phyloP scores from a whole-genome alignment of 1,140 invertebrate genomes.

The Drosophila nasuta region DNA sequence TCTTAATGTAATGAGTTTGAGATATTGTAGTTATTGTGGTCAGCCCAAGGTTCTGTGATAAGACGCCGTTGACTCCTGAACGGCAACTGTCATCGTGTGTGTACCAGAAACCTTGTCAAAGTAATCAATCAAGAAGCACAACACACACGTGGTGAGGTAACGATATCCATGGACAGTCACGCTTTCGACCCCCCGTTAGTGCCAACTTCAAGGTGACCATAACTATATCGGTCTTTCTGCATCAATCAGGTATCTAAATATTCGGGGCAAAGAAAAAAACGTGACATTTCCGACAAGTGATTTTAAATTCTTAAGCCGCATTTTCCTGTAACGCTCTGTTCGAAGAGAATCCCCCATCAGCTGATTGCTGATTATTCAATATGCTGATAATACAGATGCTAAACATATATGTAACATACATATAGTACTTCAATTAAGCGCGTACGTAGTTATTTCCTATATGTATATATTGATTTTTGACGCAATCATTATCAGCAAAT shows the following conservation, averaged over 20 bases:
- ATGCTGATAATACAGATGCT: background rate
- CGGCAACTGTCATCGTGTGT: constrained; percentile 2
- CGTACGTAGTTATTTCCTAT: background rate
- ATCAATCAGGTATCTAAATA: background rate
- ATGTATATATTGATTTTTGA: constrained; percentile 1
- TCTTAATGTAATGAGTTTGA: constrained; percentile 14
- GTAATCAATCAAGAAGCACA: constrained; percentile 48
- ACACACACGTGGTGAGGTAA: constrained; percentile 29
- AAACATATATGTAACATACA: background rate
- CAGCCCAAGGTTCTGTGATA: background rate
- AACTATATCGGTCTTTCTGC: background rate
- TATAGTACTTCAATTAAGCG: background rate
- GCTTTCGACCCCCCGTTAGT: constrained; percentile 4
- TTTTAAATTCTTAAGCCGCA: background rate
- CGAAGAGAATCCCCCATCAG: background rate
- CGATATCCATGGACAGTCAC: constrained; percentile 22
- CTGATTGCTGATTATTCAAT: background rate
- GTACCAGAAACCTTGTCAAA: constrained; percentile 33
- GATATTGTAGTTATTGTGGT: background rate
- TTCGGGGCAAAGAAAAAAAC: background rate
- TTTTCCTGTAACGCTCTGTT: background rate
- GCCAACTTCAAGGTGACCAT: constrained; percentile 18
- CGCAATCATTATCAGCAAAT: constrained; percentile 6
- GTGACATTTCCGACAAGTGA: background rate
- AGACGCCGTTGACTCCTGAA: background rate